phyloP scores from a whole-genome alignment of 2,113 vertebrate species.

The Rafetus swinhoei region DNA sequence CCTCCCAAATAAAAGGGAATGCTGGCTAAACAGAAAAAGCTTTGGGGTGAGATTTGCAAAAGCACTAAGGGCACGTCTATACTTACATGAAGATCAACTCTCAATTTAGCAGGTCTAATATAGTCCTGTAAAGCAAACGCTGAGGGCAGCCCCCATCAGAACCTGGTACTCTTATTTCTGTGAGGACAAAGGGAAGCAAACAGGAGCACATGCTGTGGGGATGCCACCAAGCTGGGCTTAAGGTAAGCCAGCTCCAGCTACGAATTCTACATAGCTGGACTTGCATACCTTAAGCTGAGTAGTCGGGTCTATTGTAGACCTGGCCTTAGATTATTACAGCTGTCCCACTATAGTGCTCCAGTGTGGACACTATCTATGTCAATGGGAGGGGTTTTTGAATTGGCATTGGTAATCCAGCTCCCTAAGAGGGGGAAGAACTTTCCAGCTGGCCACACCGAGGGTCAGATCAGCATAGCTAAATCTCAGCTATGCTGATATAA shows the following conservation, averaged over 20 bases:
- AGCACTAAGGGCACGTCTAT: neutral
- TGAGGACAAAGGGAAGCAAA: too few species aligned
- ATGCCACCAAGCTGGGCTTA: too few species aligned
- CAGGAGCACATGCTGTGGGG: too few species aligned
- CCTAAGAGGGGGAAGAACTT: neutral
- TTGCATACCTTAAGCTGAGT: too few species aligned
- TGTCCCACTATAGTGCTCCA: neutral
- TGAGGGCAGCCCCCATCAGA: too few species aligned
- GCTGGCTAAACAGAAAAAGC: neutral
- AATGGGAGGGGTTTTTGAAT: neutral
- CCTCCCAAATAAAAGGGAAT: rapidly evolving
- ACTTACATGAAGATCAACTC: too few species aligned
- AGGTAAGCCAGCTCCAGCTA: too few species aligned
- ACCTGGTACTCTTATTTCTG: too few species aligned
- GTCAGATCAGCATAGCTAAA: neutral
- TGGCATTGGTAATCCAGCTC: neutral
- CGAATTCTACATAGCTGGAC: too few species aligned
- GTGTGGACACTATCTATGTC: neutral
- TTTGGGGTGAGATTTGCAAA: neutral
- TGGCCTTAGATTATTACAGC: neutral
- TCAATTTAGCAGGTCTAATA: too few species aligned
- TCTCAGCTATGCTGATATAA: neutral
- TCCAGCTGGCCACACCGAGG: neutral
- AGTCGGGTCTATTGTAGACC: too few species aligned
- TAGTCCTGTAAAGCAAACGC: too few species aligned